phyloP scores from a whole-genome alignment of 2,888 invertebrate species.

The Cryptus armator region DNA sequence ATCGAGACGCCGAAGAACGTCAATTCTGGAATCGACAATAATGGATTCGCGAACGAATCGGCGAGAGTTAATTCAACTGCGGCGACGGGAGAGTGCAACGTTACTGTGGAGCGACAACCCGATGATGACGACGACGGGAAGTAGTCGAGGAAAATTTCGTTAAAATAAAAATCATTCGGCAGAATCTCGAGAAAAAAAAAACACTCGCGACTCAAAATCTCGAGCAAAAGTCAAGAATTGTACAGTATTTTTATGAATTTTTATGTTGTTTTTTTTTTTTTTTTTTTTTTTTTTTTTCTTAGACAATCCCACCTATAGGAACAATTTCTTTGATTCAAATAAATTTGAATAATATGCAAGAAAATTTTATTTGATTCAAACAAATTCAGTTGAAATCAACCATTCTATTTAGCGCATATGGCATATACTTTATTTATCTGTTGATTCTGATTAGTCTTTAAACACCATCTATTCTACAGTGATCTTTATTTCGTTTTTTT shows the following conservation, averaged over 20 bases:
- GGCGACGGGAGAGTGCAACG: constrained; percentile 68
- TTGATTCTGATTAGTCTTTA: constrained; percentile 40
- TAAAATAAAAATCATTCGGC: not conserved
- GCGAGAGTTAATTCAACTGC: constrained; percentile 32
- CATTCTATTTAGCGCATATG: not conserved
- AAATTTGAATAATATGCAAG: not conserved
- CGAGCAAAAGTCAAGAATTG: constrained; percentile 57
- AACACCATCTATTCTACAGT: constrained; percentile 17
- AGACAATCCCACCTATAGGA: not conserved
- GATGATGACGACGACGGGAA: constrained; percentile 54
- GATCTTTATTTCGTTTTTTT: constrained; percentile 20
- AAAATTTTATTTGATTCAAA: not conserved
- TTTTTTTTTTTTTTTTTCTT: constrained; percentile 54
- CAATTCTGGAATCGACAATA: constrained; percentile 68
- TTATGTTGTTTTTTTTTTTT: constrained; percentile 16
- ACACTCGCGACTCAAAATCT: constrained; percentile 4
- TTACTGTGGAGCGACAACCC: constrained; percentile 75
- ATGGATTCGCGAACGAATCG: constrained; percentile 69
- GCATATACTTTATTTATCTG: constrained; percentile 56
- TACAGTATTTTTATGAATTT: constrained; percentile 63
- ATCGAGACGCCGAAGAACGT: constrained; percentile 18
- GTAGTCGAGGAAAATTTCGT: constrained; percentile 35
- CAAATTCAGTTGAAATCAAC: not conserved
- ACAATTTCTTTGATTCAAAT: not conserved
- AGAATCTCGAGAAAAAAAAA: not conserved